phyloP scores from a whole-genome alignment of 53 echinoderm and acorn worm genomes.

The Apostichopus leukothele region DNA sequence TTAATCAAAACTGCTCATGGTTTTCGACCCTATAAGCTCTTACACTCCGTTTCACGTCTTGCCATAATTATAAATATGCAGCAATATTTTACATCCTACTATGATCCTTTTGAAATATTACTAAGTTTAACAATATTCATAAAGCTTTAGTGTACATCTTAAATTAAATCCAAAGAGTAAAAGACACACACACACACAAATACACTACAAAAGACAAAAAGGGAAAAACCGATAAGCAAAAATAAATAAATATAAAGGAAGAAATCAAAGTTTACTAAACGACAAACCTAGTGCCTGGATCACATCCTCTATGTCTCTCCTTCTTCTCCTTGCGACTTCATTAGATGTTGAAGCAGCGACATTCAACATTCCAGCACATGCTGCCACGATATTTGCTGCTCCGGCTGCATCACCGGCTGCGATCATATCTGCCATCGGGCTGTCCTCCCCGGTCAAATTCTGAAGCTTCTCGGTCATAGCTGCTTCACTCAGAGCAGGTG shows the following conservation, averaged over 20 bases:
- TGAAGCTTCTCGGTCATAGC: conserved; percentile 82
- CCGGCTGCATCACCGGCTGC: conserved; percentile 72
- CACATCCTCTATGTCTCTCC: conserved; percentile 19
- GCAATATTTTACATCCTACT: no score
- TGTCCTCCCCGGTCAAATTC: conserved; percentile 78
- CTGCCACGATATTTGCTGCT: conserved; percentile 85
- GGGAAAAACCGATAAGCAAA: no score
- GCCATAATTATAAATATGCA: no score
- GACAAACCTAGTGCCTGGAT: background rate
- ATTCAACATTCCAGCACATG: conserved; percentile 88
- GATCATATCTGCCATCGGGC: conserved; percentile 74
- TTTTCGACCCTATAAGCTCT: no score
- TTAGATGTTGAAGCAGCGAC: conserved; percentile 58
- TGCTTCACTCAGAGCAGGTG: conserved; percentile 62
- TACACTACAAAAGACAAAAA: background rate
- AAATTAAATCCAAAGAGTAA: no score
- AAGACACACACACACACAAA: no score
- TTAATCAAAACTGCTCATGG: no score
- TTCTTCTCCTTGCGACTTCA: background rate
- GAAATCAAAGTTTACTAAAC: background rate
- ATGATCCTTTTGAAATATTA: no score
- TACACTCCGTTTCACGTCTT: no score
- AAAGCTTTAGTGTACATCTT: no score
- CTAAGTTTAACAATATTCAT: no score
- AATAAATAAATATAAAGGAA: no score